Evolutionary conservation across 2,888 invertebrate genomes (phyloP).

Genomic region (Pasiphila rectangulata): DNA sequence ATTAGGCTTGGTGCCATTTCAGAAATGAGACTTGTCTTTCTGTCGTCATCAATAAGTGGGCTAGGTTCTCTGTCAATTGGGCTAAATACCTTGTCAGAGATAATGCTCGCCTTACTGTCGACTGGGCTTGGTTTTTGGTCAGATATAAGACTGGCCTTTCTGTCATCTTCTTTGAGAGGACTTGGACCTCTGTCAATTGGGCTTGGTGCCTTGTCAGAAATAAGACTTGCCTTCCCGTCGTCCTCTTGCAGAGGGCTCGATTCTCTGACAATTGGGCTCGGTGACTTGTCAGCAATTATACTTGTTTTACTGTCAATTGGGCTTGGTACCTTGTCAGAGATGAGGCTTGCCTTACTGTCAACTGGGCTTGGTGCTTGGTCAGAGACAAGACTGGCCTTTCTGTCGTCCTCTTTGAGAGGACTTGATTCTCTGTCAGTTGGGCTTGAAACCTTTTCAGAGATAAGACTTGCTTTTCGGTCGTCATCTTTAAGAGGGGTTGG

Average conservation of each 20-base stretch:
- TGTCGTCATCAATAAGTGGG: no score
- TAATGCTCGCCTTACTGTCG: not conserved
- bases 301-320: constrained; percentile 7
- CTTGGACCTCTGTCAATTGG: constrained; percentile 2
- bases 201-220: not conserved
- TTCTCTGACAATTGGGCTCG: no score
- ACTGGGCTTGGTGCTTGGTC: constrained; percentile 22
- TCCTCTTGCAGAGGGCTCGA: no score
- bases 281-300: constrained; percentile 14
- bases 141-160: constrained; percentile 5
- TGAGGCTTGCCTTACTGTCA: no score
- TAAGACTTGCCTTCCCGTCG: constrained; percentile 4
- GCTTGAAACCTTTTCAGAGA: no score
- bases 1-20: constrained; percentile 1
- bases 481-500: no score
- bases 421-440: no score
- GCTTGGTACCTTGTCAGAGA: no score
- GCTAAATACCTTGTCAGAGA: not conserved
- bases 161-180: not conserved
- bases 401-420: no score
- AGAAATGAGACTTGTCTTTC: constrained; percentile 26
- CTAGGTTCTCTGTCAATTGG: no score
- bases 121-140: not conserved
- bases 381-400: not conserved
- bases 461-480: no score